Evolutionary conservation across 2,797 vertebrate genomes (phyloP).

Genomic region (Ambastaia sidthimunki): DNA sequence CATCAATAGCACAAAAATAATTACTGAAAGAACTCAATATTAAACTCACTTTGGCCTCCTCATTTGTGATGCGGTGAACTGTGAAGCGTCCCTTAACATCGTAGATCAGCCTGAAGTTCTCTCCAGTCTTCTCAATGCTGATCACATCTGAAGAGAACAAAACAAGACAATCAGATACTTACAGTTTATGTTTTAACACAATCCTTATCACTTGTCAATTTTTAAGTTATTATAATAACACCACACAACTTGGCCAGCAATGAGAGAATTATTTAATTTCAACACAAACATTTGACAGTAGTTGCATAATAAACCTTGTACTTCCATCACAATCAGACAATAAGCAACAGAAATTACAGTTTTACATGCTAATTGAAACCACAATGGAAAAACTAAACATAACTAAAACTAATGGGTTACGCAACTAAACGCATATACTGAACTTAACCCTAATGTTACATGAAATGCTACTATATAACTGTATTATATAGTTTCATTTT

Average conservation of each 20-base stretch:
- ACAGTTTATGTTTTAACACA: constrained; percentile 8
- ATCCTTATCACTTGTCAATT: background rate
- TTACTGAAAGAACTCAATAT: background rate
- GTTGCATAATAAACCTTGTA: background rate
- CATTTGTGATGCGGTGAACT: constrained; percentile 94
- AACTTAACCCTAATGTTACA: no score
- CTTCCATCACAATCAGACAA: background rate
- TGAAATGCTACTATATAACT: no score
- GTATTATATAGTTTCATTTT: no score
- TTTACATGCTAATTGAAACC: background rate
- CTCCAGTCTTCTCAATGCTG: constrained; percentile 96
- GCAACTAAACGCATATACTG: background rate
- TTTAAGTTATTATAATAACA: no score
- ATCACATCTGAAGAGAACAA: constrained; percentile 85
- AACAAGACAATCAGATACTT: background rate
- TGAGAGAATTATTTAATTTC: background rate
- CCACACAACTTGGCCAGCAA: background rate
- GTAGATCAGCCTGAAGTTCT: constrained; percentile 96
- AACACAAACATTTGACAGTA: background rate
- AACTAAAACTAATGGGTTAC: background rate
- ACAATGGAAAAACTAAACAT: background rate
- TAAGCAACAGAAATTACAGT: no score
- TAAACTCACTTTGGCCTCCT: constrained; percentile 95
- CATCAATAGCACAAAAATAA: background rate
- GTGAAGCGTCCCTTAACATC: constrained; percentile 97